Evolutionary conservation across 2,113 vertebrate genomes (phyloP).

Genomic region (Indri indri): DNA sequence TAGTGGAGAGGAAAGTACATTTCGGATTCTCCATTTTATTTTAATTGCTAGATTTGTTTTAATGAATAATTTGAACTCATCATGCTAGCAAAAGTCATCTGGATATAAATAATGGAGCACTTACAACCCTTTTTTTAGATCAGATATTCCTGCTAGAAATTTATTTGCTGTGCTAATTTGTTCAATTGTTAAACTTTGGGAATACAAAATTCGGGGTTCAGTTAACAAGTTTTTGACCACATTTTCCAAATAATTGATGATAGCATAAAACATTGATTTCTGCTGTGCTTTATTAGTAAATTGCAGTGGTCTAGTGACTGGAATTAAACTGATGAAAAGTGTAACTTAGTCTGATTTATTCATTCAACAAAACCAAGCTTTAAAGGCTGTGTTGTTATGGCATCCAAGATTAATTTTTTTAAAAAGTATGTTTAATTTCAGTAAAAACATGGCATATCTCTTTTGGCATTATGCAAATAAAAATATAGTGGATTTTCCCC

Average conservation of each 20-base stretch:
- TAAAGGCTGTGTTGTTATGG: not conserved
- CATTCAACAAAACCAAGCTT: constrained; percentile 18
- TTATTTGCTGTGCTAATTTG: constrained; percentile 47
- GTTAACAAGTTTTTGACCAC: not conserved
- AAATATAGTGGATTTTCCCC: not conserved
- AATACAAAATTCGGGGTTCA: not conserved
- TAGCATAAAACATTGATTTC: constrained; percentile 34
- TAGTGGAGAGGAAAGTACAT: constrained; percentile 13
- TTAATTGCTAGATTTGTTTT: not conserved
- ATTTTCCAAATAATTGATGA: not conserved
- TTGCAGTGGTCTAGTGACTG: not conserved
- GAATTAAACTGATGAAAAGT: constrained; percentile 54
- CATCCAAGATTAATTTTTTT: constrained; percentile 11
- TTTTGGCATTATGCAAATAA: not conserved
- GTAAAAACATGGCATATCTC: not conserved
- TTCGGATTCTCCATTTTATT: constrained; percentile 27
- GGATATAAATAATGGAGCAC: not conserved
- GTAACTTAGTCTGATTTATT: constrained; percentile 14
- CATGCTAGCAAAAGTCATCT: not conserved
- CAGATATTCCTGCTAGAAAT: not conserved
- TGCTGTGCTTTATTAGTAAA: constrained; percentile 27
- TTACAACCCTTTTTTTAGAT: not conserved
- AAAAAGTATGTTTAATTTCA: constrained; percentile 40
- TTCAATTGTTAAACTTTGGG: constrained; percentile 20
- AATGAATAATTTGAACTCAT: not conserved